These are phyloP conservation scores for Eira barbara DNA, from an alignment of 2,113 vertebrate species.

Conservation along the genomic window DNA sequence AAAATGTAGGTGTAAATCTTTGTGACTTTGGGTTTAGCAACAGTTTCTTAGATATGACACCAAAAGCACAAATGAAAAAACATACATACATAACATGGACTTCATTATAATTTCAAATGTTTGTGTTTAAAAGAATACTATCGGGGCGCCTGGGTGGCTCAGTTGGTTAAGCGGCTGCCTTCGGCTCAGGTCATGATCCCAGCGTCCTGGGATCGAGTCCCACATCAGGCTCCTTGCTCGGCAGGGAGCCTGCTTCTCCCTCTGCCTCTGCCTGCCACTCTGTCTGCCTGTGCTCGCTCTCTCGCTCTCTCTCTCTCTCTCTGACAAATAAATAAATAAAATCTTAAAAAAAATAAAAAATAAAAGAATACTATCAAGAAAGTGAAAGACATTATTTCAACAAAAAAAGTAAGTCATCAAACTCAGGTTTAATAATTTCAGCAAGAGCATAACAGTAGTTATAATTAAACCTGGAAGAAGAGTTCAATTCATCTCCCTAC, in stretches of 20 bases:
- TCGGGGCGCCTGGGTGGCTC: no score
- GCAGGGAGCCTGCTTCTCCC: no score
- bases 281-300: no score
- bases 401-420: neutral
- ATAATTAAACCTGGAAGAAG: constrained; percentile 24
- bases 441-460: neutral
- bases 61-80: neutral
- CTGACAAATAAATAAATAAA: no score
- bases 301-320: no score
- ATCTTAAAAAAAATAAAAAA: no score
- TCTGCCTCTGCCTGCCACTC: no score
- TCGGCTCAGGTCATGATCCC: no score
- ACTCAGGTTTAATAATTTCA: constrained; percentile 28
- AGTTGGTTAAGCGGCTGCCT: no score
- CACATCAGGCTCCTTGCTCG: no score
- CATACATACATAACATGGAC: neutral
- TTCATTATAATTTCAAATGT: neutral
- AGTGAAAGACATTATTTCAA: constrained; percentile 30
- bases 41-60: neutral
- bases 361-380: neutral
- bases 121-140: neutral
- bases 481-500: constrained; percentile 19
- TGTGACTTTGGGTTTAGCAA: neutral
- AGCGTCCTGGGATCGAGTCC: no score
- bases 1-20: neutral